Evolutionary conservation across 2,797 vertebrate species (phyloP).

Genomic region (Octomys mimax): DNA sequence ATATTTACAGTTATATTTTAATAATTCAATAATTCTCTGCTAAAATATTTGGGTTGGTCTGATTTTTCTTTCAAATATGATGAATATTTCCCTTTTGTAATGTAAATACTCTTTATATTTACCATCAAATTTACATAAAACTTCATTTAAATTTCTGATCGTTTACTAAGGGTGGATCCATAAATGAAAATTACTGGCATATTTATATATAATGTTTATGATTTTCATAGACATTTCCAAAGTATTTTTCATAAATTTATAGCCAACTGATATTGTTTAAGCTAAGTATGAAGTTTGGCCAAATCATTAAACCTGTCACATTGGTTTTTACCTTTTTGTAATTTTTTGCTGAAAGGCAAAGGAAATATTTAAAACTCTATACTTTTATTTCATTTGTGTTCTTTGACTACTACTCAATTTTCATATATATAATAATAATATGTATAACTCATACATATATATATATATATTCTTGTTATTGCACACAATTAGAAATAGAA

Average conservation of each 20-base stretch:
- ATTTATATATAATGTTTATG: slow-evolving; percentile 5
- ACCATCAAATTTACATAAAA: neutral
- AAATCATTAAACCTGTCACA: neutral
- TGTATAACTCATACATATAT: neutral
- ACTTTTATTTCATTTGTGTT: slow-evolving; percentile 47
- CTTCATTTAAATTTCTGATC: slow-evolving; percentile 41
- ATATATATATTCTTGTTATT: neutral
- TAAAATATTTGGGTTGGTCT: neutral
- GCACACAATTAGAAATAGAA: neutral
- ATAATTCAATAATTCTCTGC: slow-evolving; percentile 22
- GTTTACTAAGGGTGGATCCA: neutral
- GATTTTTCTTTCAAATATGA: neutral
- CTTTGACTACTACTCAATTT: slow-evolving; percentile 25
- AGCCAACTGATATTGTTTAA: neutral
- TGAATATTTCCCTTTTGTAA: neutral
- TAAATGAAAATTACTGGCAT: slow-evolving; percentile 11
- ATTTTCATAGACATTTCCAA: neutral
- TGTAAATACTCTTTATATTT: slow-evolving; percentile 7
- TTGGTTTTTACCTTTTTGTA: neutral
- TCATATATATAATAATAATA: neutral
- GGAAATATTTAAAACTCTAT: neutral
- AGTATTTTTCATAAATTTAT: slow-evolving; percentile 24
- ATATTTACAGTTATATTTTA: neutral
- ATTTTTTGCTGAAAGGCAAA: slow-evolving; percentile 5
- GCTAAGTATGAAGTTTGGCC: neutral